A percentile compares a stretch with the other conserved stretches of the same genome.
Evolutionary conservation across 2,113 vertebrate species (phyloP).

Genomic region (Pachycephala philippinensis): DNA sequence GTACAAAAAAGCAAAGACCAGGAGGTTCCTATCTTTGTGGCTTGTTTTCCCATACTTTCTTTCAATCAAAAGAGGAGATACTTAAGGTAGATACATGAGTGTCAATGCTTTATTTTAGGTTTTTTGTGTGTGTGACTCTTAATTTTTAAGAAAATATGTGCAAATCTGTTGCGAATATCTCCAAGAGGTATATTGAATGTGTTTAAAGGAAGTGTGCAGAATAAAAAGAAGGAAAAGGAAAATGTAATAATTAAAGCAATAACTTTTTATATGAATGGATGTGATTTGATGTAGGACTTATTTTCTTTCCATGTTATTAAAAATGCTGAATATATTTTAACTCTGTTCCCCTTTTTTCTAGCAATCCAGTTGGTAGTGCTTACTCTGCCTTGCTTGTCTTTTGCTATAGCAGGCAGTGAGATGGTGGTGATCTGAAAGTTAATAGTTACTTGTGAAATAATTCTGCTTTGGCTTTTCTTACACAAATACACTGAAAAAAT

Average conservation of each 20-base stretch:
- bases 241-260: not conserved
- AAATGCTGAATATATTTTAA: not conserved
- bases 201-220: not conserved
- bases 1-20: not conserved
- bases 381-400: not conserved
- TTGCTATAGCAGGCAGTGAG: not conserved
- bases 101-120: not conserved
- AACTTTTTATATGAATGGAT: not conserved
- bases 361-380: not conserved
- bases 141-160: not conserved
- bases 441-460: not conserved
- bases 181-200: not conserved
- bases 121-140: not conserved
- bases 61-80: not conserved
- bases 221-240: not conserved
- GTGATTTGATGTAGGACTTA: not conserved
- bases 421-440: not conserved
- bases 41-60: not conserved
- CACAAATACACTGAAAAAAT: not conserved
- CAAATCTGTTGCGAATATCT: not conserved
- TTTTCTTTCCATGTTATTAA: not conserved
- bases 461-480: not conserved
- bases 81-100: not conserved
- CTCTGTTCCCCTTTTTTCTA: not conserved
- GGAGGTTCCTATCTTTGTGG: not conserved